Evolutionary conservation across 2,888 invertebrate genomes (phyloP).

Genomic region (Cephus rjabovi): DNA sequence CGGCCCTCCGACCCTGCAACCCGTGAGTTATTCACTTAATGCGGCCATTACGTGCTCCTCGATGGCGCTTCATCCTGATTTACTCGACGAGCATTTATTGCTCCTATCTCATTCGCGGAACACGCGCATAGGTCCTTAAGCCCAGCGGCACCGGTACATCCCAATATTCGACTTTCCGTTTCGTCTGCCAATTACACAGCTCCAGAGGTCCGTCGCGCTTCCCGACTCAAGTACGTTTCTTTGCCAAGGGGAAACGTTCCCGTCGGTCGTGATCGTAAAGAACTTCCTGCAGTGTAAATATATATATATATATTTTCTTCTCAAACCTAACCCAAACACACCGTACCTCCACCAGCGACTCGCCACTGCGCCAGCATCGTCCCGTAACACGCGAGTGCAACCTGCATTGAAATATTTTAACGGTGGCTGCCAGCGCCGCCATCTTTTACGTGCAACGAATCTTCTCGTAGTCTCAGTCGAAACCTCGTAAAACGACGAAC

Average conservation of each 20-base stretch:
- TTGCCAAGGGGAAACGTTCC: background rate
- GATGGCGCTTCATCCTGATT: slow-evolving; percentile 65
- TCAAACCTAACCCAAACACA: background rate
- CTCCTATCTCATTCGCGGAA: background rate
- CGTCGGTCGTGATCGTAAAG: background rate
- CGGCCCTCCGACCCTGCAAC: slow-evolving; percentile 39
- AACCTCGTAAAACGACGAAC: slow-evolving; percentile 59
- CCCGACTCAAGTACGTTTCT: background rate
- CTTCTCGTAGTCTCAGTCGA: slow-evolving; percentile 48
- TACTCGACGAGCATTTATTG: slow-evolving; percentile 64
- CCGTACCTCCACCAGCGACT: background rate
- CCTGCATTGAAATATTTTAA: background rate
- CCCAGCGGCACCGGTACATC: background rate
- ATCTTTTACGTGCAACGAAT: slow-evolving; percentile 32
- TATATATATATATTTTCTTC: background rate
- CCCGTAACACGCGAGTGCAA: background rate
- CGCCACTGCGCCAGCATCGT: background rate
- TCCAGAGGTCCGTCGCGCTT: background rate
- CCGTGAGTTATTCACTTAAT: slow-evolving; percentile 65
- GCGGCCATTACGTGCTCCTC: slow-evolving; percentile 62
- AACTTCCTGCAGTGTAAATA: background rate
- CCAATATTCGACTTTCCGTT: background rate
- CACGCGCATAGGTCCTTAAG: background rate
- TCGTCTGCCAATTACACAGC: background rate
- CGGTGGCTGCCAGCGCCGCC: slow-evolving; percentile 1